phyloP scores from a whole-genome alignment of 2,888 invertebrate genomes.

The Fragum fragum region DNA sequence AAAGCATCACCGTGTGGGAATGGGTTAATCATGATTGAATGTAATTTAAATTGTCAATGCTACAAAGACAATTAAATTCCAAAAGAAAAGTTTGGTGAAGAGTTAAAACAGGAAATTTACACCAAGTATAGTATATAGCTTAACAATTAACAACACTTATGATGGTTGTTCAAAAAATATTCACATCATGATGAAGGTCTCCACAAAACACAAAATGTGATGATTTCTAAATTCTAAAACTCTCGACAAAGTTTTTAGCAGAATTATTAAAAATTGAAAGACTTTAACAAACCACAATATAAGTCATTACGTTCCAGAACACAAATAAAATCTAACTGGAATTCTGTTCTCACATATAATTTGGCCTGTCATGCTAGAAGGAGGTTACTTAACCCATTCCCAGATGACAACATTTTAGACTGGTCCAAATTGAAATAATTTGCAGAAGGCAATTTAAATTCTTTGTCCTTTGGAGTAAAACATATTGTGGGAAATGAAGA shows the following conservation, averaged over 20 bases:
- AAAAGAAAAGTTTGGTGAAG: background rate
- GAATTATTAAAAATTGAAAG: constrained; percentile 56
- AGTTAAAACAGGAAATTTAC: constrained; percentile 23
- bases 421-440: too few relatives aligned
- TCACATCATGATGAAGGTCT: constrained; percentile 20
- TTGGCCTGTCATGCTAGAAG: background rate
- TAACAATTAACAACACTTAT: constrained; percentile 19
- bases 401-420: too few relatives aligned
- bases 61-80: too few relatives aligned
- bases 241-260: constrained; percentile 31
- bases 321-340: constrained; percentile 23
- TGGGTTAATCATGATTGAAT: too few relatives aligned
- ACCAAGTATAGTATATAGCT: constrained; percentile 20
- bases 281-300: constrained; percentile 50
- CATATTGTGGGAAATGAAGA: too few relatives aligned
- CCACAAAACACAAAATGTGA: constrained; percentile 26
- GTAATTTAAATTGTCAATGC: too few relatives aligned
- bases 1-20: too few relatives aligned
- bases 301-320: constrained; percentile 26
- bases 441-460: too few relatives aligned
- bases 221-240: constrained; percentile 27
- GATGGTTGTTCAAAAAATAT: constrained; percentile 30
- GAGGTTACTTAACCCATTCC: background rate
- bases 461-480: too few relatives aligned
- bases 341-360: constrained; percentile 24